These are phyloP conservation scores for Phalacrocorax carbo DNA, from an alignment of 2,113 vertebrate genomes.

Conservation along the genomic window DNA sequence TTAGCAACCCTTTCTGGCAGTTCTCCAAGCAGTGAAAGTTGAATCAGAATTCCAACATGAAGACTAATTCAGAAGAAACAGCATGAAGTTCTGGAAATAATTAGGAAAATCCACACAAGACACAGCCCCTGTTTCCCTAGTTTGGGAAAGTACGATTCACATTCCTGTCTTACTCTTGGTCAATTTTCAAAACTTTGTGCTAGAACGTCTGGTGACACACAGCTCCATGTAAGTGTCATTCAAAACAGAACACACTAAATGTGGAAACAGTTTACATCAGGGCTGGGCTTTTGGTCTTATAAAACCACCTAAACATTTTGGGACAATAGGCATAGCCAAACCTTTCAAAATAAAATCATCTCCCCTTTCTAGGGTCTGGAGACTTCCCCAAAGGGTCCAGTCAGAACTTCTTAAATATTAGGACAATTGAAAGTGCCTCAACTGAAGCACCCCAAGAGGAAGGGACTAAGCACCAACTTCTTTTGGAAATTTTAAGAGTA, in stretches of 20 bases:
- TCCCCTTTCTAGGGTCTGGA: not conserved
- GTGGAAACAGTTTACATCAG: not conserved
- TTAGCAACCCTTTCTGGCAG: not conserved
- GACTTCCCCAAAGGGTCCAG: not conserved
- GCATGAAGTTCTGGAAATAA: not conserved
- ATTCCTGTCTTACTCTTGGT: not conserved
- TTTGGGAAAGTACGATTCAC: not conserved
- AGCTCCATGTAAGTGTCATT: not conserved
- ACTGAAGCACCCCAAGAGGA: fast-evolving
- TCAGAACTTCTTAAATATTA: not conserved
- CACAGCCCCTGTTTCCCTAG: not conserved
- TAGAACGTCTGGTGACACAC: not conserved
- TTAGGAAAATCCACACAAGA: not conserved
- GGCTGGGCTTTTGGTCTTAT: not conserved
- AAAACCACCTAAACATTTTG: not conserved
- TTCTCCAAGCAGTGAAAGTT: not conserved
- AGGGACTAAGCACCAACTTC: not conserved
- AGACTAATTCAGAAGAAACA: not conserved
- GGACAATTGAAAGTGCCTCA: not conserved
- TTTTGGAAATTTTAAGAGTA: not conserved
- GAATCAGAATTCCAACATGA: not conserved
- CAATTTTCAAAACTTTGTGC: not conserved
- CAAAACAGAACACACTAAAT: not conserved
- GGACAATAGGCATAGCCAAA: not conserved
- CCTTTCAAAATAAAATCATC: not conserved